phyloP scores from a whole-genome alignment of 1,140 invertebrate species.

The Harpegnathos saltator region DNA sequence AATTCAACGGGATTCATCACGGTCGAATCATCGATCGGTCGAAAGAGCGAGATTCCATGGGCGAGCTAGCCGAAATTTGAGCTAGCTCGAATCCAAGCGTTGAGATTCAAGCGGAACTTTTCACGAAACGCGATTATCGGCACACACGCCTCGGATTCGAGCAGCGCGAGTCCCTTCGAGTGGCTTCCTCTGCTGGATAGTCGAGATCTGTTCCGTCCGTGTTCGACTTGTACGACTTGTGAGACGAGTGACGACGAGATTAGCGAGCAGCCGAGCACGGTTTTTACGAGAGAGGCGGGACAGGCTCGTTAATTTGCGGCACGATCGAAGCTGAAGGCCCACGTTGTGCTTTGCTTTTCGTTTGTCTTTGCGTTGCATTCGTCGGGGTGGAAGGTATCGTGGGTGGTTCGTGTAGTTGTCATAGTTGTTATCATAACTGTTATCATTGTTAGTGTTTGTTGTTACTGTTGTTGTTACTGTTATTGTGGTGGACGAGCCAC shows the following conservation, averaged over 20 bases:
- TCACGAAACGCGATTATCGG: too few species aligned
- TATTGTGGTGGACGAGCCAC: constrained; percentile 56
- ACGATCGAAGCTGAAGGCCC: constrained; percentile 83
- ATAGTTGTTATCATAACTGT: constrained; percentile 36
- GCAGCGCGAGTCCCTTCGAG: neutral
- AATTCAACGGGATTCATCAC: too few species aligned
- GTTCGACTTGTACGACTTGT: too few species aligned
- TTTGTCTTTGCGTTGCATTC: constrained; percentile 74
- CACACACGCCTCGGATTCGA: neutral
- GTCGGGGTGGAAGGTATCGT: constrained; percentile 81
- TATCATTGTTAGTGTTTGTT: constrained; percentile 29
- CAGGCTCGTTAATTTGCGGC: constrained; percentile 33
- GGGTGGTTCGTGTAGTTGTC: constrained; percentile 67
- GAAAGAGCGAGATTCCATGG: too few species aligned
- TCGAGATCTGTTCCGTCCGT: neutral
- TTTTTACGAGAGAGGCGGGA: neutral
- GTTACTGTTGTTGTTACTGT: constrained; percentile 31
- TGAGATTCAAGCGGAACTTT: too few species aligned
- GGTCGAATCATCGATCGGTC: too few species aligned
- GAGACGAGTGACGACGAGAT: too few species aligned
- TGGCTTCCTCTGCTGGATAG: neutral
- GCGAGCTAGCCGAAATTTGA: too few species aligned
- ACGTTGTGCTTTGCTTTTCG: constrained; percentile 81
- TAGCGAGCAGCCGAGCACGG: neutral
- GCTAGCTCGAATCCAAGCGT: too few species aligned